Evolutionary conservation across 1,140 invertebrate genomes (phyloP).

Genomic region (Diprion similis): DNA sequence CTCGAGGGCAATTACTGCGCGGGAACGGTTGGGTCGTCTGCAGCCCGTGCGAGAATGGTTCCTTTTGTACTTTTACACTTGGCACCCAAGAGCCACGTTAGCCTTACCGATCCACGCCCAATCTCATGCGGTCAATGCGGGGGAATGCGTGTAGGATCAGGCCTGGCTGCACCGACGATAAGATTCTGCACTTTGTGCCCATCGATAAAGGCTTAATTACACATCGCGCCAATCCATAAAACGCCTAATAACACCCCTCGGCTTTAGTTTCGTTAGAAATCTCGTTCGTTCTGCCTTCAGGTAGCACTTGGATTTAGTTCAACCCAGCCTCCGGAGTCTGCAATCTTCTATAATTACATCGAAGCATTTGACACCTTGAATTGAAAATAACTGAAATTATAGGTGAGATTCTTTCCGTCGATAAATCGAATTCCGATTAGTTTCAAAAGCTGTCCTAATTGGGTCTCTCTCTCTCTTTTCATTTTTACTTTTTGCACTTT

Average conservation of each 20-base stretch:
- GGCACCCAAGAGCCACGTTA: too few species aligned
- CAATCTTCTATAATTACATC: slow-evolving; percentile 8
- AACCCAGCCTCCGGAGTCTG: background rate
- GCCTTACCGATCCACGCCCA: too few species aligned
- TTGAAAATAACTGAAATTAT: background rate
- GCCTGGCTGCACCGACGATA: background rate
- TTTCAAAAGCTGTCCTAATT: too few species aligned
- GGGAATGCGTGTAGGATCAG: too few species aligned
- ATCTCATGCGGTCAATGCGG: too few species aligned
- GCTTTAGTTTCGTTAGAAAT: background rate
- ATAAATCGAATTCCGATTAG: slow-evolving; percentile 6
- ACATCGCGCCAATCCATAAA: slow-evolving; percentile 3
- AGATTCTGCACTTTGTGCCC: slow-evolving; percentile 3
- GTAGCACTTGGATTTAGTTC: background rate
- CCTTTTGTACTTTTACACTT: too few species aligned
- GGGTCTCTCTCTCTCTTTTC: too few species aligned
- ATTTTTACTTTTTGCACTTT: too few species aligned
- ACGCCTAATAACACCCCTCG: background rate
- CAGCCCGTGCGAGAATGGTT: too few species aligned
- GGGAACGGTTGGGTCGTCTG: too few species aligned
- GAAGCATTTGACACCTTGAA: background rate
- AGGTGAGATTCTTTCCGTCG: background rate
- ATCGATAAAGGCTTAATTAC: slow-evolving; percentile 2
- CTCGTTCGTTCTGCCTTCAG: background rate
- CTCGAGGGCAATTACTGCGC: too few species aligned